Conservation (phyloP, 2,888 invertebrate genomes). For the Vesta saturnalis region DNA sequence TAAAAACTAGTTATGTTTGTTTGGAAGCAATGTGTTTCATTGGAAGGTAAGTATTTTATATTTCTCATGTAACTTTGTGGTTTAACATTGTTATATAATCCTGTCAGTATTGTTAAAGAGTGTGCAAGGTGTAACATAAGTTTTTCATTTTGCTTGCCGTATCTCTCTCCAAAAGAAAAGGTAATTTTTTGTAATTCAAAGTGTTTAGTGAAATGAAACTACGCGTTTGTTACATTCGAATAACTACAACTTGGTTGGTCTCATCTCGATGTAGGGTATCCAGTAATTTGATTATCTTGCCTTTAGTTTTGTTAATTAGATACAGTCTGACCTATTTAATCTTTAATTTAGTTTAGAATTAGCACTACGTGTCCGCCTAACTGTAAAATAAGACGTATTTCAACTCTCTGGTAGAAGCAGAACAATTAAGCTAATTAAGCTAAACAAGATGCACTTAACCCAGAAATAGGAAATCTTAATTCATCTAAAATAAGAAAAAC, state of each 20-base stretch:
- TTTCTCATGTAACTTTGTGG: slow-evolving; percentile 8
- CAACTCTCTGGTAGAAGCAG: too few relatives aligned
- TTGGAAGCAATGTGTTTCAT: slow-evolving; percentile 58
- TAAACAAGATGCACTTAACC: too few relatives aligned
- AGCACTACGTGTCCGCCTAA: neutral
- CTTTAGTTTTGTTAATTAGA: slow-evolving; percentile 14
- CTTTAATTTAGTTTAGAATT: neutral
- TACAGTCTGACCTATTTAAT: slow-evolving; percentile 15
- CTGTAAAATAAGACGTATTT: neutral
- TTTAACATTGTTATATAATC: slow-evolving; percentile 5
- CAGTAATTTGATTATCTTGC: slow-evolving; percentile 19
- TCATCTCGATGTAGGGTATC: too few relatives aligned
- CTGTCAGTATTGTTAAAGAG: neutral
- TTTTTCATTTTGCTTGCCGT: too few relatives aligned
- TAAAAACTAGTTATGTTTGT: slow-evolving; percentile 51
- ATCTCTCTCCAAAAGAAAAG: neutral
- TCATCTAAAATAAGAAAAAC: too few relatives aligned
- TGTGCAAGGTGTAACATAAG: too few relatives aligned
- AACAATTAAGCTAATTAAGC: too few relatives aligned
- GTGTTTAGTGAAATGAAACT: too few relatives aligned
- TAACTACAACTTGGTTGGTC: too few relatives aligned
- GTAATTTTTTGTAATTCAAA: too few relatives aligned
- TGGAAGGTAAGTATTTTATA: slow-evolving; percentile 52
- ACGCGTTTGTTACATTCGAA: too few relatives aligned
- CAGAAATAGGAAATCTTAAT: too few relatives aligned